Base-by-base conservation (phyloP, 2,113 vertebrate species). In the Chlorodrepanis virens region DNA sequence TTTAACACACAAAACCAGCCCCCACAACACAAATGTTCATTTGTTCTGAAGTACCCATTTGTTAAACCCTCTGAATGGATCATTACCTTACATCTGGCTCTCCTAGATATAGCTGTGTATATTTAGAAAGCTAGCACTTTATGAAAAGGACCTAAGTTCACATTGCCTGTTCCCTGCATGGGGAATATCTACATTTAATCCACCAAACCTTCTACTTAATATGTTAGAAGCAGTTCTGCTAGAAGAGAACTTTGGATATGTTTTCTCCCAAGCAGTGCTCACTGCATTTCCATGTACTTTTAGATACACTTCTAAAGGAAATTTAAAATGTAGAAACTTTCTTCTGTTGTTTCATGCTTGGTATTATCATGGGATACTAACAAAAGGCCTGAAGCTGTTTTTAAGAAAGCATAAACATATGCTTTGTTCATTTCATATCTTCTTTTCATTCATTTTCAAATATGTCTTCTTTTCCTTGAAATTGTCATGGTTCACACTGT, bases 371-470 rank as follows among this genome's bases (percentile, higher is more conserved):
- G 72, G 69, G 75, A 94, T 74, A 92, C 39, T 88, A 71, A 75
- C 50, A 82, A 87, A 39, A 50, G 31, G 56, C 87, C 79, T 80
- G 60, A 68, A 87, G 78, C 80, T 96, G 86, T 83, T 96, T 97
- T 94, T 88, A 92, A 96, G 94, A 89, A 94, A 91, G 17, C 49
- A 74, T 17, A 93, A 92, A 70, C 83, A 45, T 87, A 83, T 64
- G 49, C 75, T 94, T 39, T 78, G 29, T 54, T 52, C 6, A 79
- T 81, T 96, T 97, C 94, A 68, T 50, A 69, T 63, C 65, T 83
- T 75, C 61, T 92, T 85, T 82, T 61, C 42, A 28, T 72, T 52
- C 11, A 71, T 74, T 96, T 97, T 95, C 83, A 91, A 93, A 70
- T 89, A 69, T 28, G 37, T 86, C 81, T 85, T 81, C 44, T 94